phyloP scores from a whole-genome alignment of 2,797 vertebrate species.

The Pyrocephalus nanus region DNA sequence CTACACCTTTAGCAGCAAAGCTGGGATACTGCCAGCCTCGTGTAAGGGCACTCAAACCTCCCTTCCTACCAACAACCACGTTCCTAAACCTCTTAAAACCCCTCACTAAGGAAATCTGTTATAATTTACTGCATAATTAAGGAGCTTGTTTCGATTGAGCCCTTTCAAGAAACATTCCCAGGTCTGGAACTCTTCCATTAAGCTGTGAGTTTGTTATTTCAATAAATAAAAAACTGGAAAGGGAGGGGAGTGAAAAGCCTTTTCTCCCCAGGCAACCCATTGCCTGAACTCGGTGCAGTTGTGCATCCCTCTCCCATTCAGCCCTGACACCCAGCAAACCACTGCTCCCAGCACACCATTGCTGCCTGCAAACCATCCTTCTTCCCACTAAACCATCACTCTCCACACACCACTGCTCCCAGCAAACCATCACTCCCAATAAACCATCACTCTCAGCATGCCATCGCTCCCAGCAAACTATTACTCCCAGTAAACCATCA shows the following conservation, averaged over 20 bases:
- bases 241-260: accelerated
- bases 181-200: not conserved
- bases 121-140: not conserved
- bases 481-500: accelerated
- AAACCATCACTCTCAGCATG: too few species aligned
- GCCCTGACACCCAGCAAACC: not conserved
- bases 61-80: not conserved
- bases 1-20: not conserved
- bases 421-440: too few species aligned
- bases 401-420: too few species aligned
- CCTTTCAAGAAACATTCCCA: not conserved
- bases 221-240: not conserved
- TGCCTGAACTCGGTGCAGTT: not conserved
- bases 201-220: not conserved
- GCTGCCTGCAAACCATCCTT: accelerated
- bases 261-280: not conserved
- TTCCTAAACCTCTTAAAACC: not conserved
- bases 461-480: too few species aligned
- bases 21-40: not conserved
- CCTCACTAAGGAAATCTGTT: not conserved
- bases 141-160: not conserved
- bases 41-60: not conserved
- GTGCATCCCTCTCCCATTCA: not conserved
- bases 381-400: too few species aligned
- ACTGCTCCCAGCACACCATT: accelerated